Evolutionary conservation across 2,113 vertebrate genomes (phyloP).

Genomic region (Sciurus niger): DNA sequence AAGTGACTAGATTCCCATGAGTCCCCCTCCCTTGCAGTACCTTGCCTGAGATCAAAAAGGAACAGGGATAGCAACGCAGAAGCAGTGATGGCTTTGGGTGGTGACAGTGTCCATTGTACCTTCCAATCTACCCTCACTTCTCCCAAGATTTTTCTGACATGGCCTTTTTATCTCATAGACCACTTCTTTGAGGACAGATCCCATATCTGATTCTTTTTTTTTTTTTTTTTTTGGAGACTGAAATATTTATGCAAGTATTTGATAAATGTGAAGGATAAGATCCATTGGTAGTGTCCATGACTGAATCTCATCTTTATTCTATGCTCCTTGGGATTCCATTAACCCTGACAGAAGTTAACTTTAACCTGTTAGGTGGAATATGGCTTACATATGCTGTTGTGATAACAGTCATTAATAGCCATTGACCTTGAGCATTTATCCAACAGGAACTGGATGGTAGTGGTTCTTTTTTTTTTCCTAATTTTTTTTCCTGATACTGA

Average conservation of each 20-base stretch:
- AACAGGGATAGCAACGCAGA: background rate
- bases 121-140: background rate
- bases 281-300: background rate
- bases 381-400: background rate
- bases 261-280: background rate
- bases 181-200: background rate
- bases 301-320: background rate
- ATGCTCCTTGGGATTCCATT: background rate
- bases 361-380: accelerated
- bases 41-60: background rate
- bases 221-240: background rate
- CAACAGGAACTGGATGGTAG: background rate
- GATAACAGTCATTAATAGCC: background rate
- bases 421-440: background rate
- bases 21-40: background rate
- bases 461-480: too few relatives aligned
- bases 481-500: too few relatives aligned
- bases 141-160: background rate
- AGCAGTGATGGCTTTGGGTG: background rate
- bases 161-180: background rate
- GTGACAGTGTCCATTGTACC: background rate
- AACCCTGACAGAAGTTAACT: background rate
- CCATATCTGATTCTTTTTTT: background rate
- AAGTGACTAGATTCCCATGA: background rate
- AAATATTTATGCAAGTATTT: background rate